These are phyloP conservation scores for Bungarus multicinctus DNA, from an alignment of 2,113 vertebrate species.

Conservation along the genomic window DNA sequence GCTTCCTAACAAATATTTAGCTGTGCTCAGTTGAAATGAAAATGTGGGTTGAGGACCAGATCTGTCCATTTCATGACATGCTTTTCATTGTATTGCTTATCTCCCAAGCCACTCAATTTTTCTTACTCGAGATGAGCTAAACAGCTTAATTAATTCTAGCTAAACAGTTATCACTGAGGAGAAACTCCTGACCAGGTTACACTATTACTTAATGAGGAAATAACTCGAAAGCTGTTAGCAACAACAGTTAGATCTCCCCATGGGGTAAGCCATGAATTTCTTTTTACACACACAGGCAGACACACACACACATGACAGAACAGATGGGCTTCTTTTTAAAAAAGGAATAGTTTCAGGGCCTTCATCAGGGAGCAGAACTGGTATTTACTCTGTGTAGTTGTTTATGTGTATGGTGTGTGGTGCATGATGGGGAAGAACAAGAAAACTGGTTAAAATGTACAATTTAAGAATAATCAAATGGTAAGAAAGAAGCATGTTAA, in stretches of 20 bases:
- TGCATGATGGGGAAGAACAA: neutral
- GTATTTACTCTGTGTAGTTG: slow-evolving; percentile 50
- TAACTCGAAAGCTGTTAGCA: slow-evolving; percentile 62
- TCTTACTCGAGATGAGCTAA: slow-evolving; percentile 63
- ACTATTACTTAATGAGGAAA: slow-evolving; percentile 61
- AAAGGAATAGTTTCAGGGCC: slow-evolving; percentile 27
- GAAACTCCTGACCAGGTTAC: slow-evolving; percentile 59
- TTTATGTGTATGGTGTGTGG: neutral
- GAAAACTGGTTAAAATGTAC: slow-evolving; percentile 59
- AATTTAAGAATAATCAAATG: slow-evolving; percentile 56
- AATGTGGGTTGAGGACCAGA: neutral
- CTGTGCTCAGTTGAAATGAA: neutral
- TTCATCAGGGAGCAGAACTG: slow-evolving; percentile 36
- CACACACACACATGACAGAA: neutral
- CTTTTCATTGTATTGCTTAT: neutral
- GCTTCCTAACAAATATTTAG: neutral
- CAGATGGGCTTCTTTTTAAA: slow-evolving; percentile 56
- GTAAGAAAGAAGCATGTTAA: slow-evolving; percentile 54
- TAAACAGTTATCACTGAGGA: slow-evolving; percentile 51
- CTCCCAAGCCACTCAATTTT: neutral
- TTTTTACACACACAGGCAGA: slow-evolving; percentile 25
- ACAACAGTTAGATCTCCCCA: slow-evolving; percentile 24
- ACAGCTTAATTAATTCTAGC: slow-evolving; percentile 65
- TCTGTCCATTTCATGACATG: neutral
- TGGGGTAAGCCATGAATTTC: slow-evolving; percentile 49